phyloP scores from a whole-genome alignment of 2,113 vertebrate species.

The Globicephala melas region DNA sequence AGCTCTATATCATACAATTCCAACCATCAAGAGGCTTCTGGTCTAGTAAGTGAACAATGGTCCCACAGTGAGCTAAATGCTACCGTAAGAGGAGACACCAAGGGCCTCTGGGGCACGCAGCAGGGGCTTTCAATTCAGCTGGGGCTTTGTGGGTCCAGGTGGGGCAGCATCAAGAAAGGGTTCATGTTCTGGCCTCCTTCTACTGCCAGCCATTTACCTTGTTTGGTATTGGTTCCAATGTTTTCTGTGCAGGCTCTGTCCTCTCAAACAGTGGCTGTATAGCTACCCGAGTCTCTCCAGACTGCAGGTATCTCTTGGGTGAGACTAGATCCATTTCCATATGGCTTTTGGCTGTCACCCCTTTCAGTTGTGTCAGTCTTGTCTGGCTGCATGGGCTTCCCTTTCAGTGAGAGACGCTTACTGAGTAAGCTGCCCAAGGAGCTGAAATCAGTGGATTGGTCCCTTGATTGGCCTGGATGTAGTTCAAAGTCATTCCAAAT shows the following conservation, averaged over 20 bases:
- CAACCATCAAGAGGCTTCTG: background rate
- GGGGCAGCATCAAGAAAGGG: background rate
- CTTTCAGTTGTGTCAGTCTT: background rate
- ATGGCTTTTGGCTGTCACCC: background rate
- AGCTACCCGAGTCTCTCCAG: background rate
- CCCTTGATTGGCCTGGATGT: background rate
- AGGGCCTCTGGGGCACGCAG: background rate
- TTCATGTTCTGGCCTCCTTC: background rate
- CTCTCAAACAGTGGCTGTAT: background rate
- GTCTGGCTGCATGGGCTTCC: background rate
- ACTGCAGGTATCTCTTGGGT: background rate
- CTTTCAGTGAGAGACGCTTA: background rate
- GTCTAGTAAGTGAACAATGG: background rate
- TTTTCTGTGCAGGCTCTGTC: background rate
- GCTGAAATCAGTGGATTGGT: background rate
- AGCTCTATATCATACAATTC: background rate
- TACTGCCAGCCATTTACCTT: background rate
- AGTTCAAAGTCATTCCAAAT: background rate
- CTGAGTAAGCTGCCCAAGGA: background rate
- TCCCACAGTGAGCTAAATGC: background rate
- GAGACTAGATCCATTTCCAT: background rate
- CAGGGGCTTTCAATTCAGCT: background rate
- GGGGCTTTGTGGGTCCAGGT: background rate
- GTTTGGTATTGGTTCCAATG: background rate
- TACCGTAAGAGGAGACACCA: background rate